Base-by-base conservation (phyloP, 2,888 invertebrate species). In the Cremastobaeus sp. region DNA sequence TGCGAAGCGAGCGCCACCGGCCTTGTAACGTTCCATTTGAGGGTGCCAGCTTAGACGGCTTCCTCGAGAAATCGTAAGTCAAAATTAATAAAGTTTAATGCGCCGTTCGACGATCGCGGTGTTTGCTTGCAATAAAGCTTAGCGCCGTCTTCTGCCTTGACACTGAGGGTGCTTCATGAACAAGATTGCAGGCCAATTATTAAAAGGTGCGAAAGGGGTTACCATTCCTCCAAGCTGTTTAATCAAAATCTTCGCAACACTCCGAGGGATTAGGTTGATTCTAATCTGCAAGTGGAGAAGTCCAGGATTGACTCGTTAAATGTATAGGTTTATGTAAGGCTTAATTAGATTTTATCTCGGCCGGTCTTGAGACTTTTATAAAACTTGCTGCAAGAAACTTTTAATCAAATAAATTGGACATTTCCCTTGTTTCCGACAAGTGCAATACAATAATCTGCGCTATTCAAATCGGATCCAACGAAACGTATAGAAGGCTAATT, bases 71-170 rank as follows among this genome's bases (percentile, higher is more conserved):
- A 69, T 69, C 64, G 64, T 45, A 65, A 64, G 74, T 74, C 69
- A 74, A 74, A 74, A 74, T 70, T 70, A 74, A 74, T 74, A 74
- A 70, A 70, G 74, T 74, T 65, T 70, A 74, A 73, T 73, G 66
- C 62, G 50, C 20, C 55, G 59, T 28, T 62, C 64, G 72, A 72
- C 69, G 69, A 78, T 76, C 74, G 74, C 43, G 70, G 60, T 77
- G 77, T 80, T 81, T 81, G 77, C 69, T 71, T 62, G 75, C 65
- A 78, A 81, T 80, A 80, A 80, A 80, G 77, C 79, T 77, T 74
- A 78, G 52, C 65, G 37, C 68, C 70, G 54, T 59, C 60, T 59
- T 43, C 35, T 52, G 69, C 35, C 30, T 30, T 39, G 62, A 74
- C 69, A 74, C 76, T 78, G 52, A 55, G 72, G 76, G 75, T 64